Evolutionary conservation across 1,140 invertebrate species (phyloP).

Genomic region (Sinella curviseta): DNA sequence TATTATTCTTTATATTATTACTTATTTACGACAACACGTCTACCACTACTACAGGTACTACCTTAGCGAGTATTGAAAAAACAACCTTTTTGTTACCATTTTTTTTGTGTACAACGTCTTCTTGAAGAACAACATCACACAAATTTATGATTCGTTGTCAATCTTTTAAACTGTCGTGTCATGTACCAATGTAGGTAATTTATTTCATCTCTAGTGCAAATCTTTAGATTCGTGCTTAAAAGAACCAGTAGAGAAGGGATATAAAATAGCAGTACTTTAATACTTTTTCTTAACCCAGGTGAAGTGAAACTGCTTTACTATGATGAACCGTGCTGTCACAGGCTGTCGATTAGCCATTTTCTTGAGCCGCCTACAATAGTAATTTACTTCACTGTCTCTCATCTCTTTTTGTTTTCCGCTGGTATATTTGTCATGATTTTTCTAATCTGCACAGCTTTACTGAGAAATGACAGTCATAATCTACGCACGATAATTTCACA

Average conservation of each 20-base stretch:
- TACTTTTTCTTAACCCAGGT: background rate
- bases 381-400: background rate
- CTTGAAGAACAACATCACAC: background rate
- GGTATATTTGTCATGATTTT: background rate
- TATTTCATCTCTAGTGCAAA: background rate
- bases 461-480: background rate
- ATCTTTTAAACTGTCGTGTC: background rate
- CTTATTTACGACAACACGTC: too few species aligned
- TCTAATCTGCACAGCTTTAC: background rate
- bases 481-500: too few species aligned
- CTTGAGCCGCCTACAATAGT: background rate
- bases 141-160: slow-evolving; percentile 7
- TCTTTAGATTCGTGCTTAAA: background rate
- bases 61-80: background rate
- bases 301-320: background rate
- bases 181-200: slow-evolving; percentile 10
- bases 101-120: background rate
- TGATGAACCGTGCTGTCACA: background rate
- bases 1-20: background rate
- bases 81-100: slow-evolving; percentile 4
- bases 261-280: background rate
- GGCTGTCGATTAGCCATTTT: background rate
- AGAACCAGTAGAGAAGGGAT: background rate
- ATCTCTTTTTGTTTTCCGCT: background rate
- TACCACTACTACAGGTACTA: background rate